Conservation (phyloP, 2,888 invertebrate genomes). For the Griposia aprilina region DNA sequence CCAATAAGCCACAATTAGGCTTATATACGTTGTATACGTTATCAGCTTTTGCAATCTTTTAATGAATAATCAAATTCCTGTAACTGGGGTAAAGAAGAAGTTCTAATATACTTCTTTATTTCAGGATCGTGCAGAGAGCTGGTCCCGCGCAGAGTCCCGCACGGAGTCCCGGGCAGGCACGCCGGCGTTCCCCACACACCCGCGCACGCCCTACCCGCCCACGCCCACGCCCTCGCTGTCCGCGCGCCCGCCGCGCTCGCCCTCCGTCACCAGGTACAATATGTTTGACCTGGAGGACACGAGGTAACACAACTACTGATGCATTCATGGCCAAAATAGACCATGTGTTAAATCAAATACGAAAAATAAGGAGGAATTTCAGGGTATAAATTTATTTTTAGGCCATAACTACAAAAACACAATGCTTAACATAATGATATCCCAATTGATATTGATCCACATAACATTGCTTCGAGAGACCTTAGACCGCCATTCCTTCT, state of each 20-base stretch:
- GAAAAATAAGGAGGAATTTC: neutral
- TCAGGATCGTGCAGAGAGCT: slow-evolving; percentile 92
- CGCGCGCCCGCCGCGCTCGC: slow-evolving; percentile 95
- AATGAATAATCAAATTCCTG: neutral
- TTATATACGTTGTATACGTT: too few species aligned
- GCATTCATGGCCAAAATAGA: neutral
- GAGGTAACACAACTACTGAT: slow-evolving; percentile 41
- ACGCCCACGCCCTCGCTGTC: slow-evolving; percentile 93
- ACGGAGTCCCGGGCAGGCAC: slow-evolving; percentile 95
- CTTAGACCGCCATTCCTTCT: neutral
- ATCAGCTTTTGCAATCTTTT: neutral
- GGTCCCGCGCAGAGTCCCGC: slow-evolving; percentile 84
- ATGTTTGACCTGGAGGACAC: slow-evolving; percentile 61
- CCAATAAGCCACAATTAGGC: too few species aligned
- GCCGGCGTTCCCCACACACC: slow-evolving; percentile 98
- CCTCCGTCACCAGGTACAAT: slow-evolving; percentile 88
- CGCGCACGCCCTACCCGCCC: slow-evolving; percentile 96
- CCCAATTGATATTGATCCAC: too few species aligned
- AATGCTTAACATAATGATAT: too few species aligned
- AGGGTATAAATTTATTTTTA: neutral
- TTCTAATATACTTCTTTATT: neutral
- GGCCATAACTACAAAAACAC: neutral
- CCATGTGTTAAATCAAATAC: neutral
- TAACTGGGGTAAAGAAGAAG: neutral
- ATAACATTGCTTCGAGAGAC: neutral